A percentile compares a stretch with the other conserved stretches of the same genome.
Evolutionary conservation across 2,797 vertebrate species (phyloP).

Genomic region (Tangara arthus): DNA sequence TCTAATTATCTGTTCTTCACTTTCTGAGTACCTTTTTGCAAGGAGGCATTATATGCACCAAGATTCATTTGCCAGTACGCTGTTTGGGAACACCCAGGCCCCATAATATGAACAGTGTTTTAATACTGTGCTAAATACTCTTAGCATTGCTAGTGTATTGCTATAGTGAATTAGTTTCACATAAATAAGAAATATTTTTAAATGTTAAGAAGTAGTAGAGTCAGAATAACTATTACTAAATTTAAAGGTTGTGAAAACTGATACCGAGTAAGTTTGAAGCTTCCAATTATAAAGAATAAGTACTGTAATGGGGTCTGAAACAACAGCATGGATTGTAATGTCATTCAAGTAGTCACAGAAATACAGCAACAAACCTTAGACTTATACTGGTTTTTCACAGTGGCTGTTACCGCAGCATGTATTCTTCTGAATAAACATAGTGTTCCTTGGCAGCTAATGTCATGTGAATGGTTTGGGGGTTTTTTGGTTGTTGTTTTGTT

Average conservation of each 20-base stretch:
- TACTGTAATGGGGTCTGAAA: background rate
- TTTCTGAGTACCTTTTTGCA: constrained; percentile 48
- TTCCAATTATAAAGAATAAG: background rate
- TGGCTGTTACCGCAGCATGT: background rate
- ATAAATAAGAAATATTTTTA: constrained; percentile 1
- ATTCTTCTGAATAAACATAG: background rate
- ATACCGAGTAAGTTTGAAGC: background rate
- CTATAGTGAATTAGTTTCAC: background rate
- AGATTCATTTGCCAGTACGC: background rate
- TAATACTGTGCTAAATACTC: background rate
- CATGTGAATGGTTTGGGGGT: background rate
- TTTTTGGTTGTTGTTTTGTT: background rate
- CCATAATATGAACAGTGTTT: background rate
- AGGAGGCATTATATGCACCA: background rate
- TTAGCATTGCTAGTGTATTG: background rate
- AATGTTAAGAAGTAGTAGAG: background rate
- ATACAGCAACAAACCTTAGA: background rate
- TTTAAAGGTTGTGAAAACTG: constrained; percentile 27
- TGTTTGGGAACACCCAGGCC: background rate
- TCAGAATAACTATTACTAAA: background rate
- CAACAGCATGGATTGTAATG: background rate
- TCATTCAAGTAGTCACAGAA: background rate
- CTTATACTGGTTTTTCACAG: background rate
- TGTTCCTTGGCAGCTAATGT: background rate
- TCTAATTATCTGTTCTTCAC: constrained; percentile 36